Evolutionary conservation across 2,888 invertebrate genomes (phyloP), one percentile per base, ranked within the genome.

Genomic region (Nebria salina): DNA sequence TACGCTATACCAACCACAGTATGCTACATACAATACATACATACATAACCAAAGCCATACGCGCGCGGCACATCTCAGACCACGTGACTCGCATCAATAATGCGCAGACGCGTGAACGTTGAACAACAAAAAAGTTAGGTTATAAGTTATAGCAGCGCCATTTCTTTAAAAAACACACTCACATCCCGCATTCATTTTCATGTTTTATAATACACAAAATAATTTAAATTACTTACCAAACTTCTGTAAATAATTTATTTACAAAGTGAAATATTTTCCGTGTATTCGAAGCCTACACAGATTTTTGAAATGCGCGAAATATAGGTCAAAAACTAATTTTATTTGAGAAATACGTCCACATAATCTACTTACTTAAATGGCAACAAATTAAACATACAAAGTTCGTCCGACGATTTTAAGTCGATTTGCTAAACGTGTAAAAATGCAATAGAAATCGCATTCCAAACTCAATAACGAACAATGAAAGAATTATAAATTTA

Each of bases 401-500:
- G 20, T n/a, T 41, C 65, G 65, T 73, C 65, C 72, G 73, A 78
- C 64, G 42, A 78, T 78, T 72, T 78, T 78, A 73, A 78, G 78
- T 65, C 73, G 73, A 73, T 79, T 75, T 72, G 72, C n/a, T 34
- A 64, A 64, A 75, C 80, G 80, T 80, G 80, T 2, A 75, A 75
- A 80, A 80, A 80, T 80, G 80, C 72, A 72, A 65, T 75, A 80
- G 80, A 80, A 80, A 80, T 80, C 80, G 75, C 80, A 80, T 75
- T 75, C 75, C 65, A 64, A 20, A 70, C 34, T 20, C 34, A 6
- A 15, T 26, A 11, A 70, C 70, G 26, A 70, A 11, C 26, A 26
- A 70, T 70, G 70, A 70, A 70, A 70, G 70, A 70, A 70, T 70
- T n/a, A 70, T 13, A 26, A 13, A 34, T 20, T 54, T 54, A 54